Conservation (phyloP, 1,140 invertebrate genomes). For the Drosophila rhopaloa region DNA sequence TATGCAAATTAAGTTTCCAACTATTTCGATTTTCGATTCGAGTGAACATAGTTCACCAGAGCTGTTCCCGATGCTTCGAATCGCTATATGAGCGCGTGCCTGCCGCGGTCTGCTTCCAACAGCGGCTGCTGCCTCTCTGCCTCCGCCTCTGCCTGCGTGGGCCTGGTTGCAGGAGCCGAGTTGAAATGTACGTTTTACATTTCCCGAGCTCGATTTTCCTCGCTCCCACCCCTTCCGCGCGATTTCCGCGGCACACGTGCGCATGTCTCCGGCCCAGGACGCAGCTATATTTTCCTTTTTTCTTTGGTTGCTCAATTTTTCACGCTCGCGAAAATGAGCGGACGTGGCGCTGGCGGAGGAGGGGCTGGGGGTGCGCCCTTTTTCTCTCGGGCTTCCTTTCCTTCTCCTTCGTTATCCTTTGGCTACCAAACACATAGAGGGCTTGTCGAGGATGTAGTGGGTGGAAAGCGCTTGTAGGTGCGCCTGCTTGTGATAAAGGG, state of each 20-base stretch:
- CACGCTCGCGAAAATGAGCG: conserved; percentile 82
- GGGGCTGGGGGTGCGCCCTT: conserved; percentile 14
- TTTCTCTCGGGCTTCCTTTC: conserved; percentile 13
- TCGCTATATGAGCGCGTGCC: conserved; percentile 60
- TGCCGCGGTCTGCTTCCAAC: conserved; percentile 54
- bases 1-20: conserved; percentile 75
- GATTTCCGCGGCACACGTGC: conserved; percentile 59
- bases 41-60: conserved; percentile 8
- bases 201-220: conserved; percentile 44
- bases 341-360: conserved; percentile 19
- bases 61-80: conserved; percentile 15
- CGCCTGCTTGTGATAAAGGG: conserved; percentile 74
- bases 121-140: conserved; percentile 66
- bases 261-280: conserved; percentile 69
- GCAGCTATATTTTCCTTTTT: conserved; percentile 62
- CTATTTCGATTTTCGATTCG: conserved; percentile 57
- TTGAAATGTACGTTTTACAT: conserved; percentile 63
- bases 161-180: conserved; percentile 67
- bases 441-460: conserved; percentile 1
- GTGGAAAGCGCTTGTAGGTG: conserved; percentile 55
- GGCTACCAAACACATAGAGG: conserved; percentile 33
- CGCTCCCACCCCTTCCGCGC: conserved; percentile 44
- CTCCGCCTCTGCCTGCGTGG: conserved; percentile 41
- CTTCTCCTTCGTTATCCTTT: conserved; percentile 57
- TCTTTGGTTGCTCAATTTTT: conserved; percentile 64